phyloP scores from a whole-genome alignment of 2,797 vertebrate genomes.

The Clamator glandarius region DNA sequence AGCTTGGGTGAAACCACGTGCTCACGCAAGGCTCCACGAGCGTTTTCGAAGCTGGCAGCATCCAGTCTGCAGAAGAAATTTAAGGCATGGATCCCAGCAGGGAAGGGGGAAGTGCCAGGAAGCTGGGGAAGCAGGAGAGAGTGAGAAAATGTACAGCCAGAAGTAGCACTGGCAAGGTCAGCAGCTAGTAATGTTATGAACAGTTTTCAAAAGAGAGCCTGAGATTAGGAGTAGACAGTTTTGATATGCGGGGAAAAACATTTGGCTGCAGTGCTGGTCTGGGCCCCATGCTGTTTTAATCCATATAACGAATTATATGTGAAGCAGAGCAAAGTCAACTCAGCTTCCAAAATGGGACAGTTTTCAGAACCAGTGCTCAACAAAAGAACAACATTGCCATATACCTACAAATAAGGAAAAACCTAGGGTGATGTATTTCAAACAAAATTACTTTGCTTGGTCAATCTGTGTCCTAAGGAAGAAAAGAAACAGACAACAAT shows the following conservation, averaged over 20 bases:
- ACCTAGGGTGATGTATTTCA: too few relatives aligned
- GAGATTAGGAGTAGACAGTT: constrained; percentile 23
- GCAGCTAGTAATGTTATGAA: neutral
- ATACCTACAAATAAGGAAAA: too few relatives aligned
- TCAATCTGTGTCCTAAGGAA: neutral
- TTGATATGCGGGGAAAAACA: constrained; percentile 27
- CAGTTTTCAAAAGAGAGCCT: constrained; percentile 1
- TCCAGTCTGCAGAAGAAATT: neutral
- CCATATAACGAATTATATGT: too few relatives aligned
- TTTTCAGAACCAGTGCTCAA: too few relatives aligned
- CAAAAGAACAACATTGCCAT: too few relatives aligned
- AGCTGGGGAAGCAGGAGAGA: neutral
- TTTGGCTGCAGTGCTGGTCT: constrained; percentile 8
- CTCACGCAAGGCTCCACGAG: neutral
- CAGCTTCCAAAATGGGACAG: too few relatives aligned
- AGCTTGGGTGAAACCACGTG: neutral
- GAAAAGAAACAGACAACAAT: neutral
- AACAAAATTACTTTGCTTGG: neutral
- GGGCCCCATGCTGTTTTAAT: constrained; percentile 9
- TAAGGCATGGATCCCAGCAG: neutral
- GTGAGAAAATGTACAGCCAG: constrained; percentile 55
- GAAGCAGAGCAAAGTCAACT: too few relatives aligned
- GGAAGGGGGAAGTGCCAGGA: constrained; percentile 9
- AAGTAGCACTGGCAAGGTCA: constrained; percentile 37
- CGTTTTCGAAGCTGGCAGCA: neutral